These are phyloP conservation scores for Spheniscus mendiculus DNA, from an alignment of 2,113 vertebrate genomes.

Conservation along the genomic window DNA sequence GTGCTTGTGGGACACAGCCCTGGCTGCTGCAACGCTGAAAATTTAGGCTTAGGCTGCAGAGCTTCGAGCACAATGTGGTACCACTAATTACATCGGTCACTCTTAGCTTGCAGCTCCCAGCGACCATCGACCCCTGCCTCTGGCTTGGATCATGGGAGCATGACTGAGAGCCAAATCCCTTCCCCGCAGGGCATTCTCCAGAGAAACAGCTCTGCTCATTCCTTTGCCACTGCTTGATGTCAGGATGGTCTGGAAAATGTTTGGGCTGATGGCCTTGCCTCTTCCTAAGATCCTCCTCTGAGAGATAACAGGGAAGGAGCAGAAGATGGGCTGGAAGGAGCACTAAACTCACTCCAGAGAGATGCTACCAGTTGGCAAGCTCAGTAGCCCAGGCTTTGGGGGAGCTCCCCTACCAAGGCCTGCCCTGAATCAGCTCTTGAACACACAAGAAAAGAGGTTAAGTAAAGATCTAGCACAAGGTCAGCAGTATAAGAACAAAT, in stretches of 20 bases:
- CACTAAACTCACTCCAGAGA: background rate
- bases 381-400: background rate
- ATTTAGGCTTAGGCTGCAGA: background rate
- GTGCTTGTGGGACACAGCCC: background rate
- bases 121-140: accelerated
- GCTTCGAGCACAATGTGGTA: background rate
- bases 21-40: background rate
- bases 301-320: background rate
- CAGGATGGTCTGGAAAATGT: background rate
- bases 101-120: background rate
- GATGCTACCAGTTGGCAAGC: background rate
- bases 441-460: background rate
- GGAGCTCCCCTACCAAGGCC: background rate
- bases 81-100: background rate
- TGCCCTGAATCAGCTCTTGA: background rate
- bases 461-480: background rate
- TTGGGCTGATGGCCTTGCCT: background rate
- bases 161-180: background rate
- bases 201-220: background rate
- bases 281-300: background rate
- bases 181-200: background rate
- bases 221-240: background rate
- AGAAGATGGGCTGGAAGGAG: background rate
- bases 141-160: background rate
- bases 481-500: background rate